Conservation (phyloP, 1,140 invertebrate genomes). For the Pinna nobilis region DNA sequence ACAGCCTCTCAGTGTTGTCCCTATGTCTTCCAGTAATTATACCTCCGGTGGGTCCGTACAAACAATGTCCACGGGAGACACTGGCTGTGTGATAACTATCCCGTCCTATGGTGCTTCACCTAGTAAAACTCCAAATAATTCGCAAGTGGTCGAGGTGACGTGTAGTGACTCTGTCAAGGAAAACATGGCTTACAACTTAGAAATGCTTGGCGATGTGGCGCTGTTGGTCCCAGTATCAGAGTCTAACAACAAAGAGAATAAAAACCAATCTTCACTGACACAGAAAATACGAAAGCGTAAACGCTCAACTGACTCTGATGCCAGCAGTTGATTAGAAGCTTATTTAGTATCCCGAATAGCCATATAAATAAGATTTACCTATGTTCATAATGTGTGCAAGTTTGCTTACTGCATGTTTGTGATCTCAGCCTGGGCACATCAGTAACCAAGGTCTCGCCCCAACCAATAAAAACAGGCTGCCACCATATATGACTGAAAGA, state of each 20-base stretch:
- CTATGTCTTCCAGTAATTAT: neutral
- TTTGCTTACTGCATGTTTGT: no score
- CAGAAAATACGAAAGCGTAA: no score
- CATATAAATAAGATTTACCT: no score
- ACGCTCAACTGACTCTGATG: no score
- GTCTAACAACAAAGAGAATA: neutral
- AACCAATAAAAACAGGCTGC: no score
- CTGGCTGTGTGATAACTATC: slow-evolving; percentile 12
- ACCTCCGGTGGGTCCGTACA: neutral
- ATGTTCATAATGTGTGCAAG: no score
- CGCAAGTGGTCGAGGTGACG: neutral
- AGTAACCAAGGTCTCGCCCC: no score
- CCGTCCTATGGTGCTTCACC: neutral
- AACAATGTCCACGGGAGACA: neutral
- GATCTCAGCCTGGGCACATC: no score
- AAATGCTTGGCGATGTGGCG: slow-evolving; percentile 66
- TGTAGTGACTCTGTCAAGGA: neutral
- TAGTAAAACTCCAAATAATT: slow-evolving; percentile 7
- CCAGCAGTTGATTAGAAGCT: no score
- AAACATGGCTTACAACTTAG: slow-evolving; percentile 67
- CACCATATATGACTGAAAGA: no score
- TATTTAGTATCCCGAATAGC: no score
- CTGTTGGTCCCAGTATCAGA: slow-evolving; percentile 25
- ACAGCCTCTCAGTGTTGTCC: neutral
- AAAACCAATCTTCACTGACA: slow-evolving; percentile 5